Percentiles rank a stretch among this genome's conserved stretches.
These are phyloP conservation scores for Sylvia atricapilla DNA, from an alignment of 2,113 vertebrate species.

Conservation along the genomic window DNA sequence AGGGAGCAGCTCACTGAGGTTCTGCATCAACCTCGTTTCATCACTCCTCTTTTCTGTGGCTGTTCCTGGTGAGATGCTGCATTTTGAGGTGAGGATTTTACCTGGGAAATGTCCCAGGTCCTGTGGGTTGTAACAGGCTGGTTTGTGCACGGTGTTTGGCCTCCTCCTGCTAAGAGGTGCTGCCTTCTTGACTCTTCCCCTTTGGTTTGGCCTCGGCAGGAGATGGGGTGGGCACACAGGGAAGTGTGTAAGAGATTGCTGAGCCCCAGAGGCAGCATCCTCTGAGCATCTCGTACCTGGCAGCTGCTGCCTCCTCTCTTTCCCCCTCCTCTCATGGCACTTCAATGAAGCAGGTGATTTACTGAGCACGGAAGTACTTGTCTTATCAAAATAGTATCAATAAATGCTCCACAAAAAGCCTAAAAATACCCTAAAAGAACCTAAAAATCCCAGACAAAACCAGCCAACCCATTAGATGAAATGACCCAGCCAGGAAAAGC, in stretches of 20 bases:
- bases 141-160: background rate
- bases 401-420: background rate
- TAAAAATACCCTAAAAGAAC: background rate
- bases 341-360: background rate
- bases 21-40: background rate
- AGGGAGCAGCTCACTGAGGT: background rate
- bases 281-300: background rate
- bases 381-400: background rate
- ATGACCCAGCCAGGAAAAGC: background rate
- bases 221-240: background rate
- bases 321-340: accelerated
- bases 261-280: background rate
- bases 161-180: background rate
- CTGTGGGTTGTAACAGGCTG: background rate
- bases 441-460: background rate
- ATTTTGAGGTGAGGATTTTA: background rate
- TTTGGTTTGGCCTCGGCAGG: background rate
- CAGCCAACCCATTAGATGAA: background rate
- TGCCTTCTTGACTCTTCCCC: background rate
- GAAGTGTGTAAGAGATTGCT: accelerated
- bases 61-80: background rate
- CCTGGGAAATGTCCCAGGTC: accelerated
- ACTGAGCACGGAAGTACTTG: background rate
- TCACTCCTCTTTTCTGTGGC: background rate
- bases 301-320: background rate